Evolutionary conservation across 2,888 invertebrate species (phyloP).

Genomic region (Torymus texanus): DNA sequence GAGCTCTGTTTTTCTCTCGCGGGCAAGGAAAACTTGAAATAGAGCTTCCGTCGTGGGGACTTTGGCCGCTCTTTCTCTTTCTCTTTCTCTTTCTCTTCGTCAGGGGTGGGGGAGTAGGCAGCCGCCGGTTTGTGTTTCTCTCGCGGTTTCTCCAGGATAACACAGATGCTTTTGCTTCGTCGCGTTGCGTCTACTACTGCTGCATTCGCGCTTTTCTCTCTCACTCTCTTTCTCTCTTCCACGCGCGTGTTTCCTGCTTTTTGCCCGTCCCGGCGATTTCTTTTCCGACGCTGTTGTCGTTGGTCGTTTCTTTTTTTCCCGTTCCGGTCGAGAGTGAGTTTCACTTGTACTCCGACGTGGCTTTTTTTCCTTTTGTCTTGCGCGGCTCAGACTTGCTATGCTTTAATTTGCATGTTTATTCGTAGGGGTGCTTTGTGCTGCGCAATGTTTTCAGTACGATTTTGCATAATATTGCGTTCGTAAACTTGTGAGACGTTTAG

Average conservation of each 20-base stretch:
- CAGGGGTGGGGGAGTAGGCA: background rate
- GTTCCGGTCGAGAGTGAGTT: background rate
- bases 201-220: background rate
- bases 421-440: background rate
- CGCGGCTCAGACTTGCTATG: background rate
- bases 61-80: background rate
- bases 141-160: slow-evolving; percentile 21
- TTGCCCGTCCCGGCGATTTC: slow-evolving; percentile 2
- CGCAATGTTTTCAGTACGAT: background rate
- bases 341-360: background rate
- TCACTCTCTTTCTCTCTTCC: background rate
- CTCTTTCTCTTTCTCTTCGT: background rate
- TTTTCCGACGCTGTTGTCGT: slow-evolving; percentile 3
- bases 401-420: slow-evolving; percentile 14
- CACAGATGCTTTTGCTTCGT: slow-evolving; percentile 20
- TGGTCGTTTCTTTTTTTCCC: background rate
- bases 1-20: too few species aligned
- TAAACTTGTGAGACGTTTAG: too few species aligned
- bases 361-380: background rate
- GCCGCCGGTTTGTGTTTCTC: slow-evolving; percentile 6
- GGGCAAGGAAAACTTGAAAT: slow-evolving; percentile 18
- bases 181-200: background rate
- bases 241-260: background rate
- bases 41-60: slow-evolving; percentile 7
- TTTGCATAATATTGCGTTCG: too few species aligned